Evolutionary conservation across 1,140 invertebrate genomes (phyloP).

Genomic region (Cotesia glomerata): DNA sequence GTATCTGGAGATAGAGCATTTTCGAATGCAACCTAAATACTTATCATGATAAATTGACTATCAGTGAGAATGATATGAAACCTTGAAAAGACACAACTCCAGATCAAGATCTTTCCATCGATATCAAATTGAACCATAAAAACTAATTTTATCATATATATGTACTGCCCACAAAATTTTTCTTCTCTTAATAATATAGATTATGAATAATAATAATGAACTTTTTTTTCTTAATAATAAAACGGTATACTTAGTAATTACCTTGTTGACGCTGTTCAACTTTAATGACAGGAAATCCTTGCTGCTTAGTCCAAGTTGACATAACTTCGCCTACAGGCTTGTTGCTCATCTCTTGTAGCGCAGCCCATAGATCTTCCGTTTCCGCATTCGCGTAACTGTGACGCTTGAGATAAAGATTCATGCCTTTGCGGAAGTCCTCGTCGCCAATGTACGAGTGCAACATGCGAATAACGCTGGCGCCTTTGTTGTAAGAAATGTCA

Average conservation of each 20-base stretch:
- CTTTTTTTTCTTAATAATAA: too few relatives aligned
- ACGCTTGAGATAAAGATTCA: constrained; percentile 89
- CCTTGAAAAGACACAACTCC: too few relatives aligned
- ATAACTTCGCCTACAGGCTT: constrained; percentile 93
- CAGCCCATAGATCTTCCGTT: constrained; percentile 94
- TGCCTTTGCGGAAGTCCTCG: constrained; percentile 91
- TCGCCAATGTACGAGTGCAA: constrained; percentile 95
- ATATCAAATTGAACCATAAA: too few relatives aligned
- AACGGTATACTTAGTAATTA: constrained; percentile 62
- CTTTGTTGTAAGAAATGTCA: constrained; percentile 94
- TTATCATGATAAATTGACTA: too few relatives aligned
- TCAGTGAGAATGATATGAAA: too few relatives aligned
- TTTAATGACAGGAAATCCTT: constrained; percentile 82
- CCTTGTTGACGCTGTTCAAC: constrained; percentile 65
- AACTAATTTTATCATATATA: too few relatives aligned
- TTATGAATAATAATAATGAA: too few relatives aligned
- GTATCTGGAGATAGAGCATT: too few relatives aligned
- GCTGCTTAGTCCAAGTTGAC: constrained; percentile 93
- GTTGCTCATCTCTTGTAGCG: constrained; percentile 85
- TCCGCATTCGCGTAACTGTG: constrained; percentile 89
- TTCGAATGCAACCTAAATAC: too few relatives aligned
- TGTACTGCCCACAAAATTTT: too few relatives aligned
- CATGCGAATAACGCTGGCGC: constrained; percentile 94
- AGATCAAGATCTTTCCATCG: too few relatives aligned
- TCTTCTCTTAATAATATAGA: too few relatives aligned